These are phyloP conservation scores for Megamerina dolium DNA, from an alignment of 2,888 invertebrate genomes.

Conservation along the genomic window DNA sequence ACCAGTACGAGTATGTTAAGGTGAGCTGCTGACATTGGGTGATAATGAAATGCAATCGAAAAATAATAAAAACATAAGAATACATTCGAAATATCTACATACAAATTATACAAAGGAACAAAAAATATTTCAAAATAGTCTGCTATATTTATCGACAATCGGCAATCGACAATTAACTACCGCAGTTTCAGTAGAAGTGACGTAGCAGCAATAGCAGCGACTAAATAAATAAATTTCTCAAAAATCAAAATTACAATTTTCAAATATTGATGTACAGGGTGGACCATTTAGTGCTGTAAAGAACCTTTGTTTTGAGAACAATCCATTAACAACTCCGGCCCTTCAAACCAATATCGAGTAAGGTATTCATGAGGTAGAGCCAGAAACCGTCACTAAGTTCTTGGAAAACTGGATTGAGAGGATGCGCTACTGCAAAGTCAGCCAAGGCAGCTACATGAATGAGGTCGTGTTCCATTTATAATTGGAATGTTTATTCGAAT, in stretches of 20 bases:
- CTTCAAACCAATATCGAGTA: too few relatives aligned
- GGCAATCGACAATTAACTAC: constrained; percentile 12
- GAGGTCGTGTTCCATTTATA: too few relatives aligned
- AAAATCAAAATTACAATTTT: not conserved
- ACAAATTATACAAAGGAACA: not conserved
- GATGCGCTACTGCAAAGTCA: too few relatives aligned
- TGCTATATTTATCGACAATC: constrained; percentile 12
- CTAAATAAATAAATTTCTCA: not conserved
- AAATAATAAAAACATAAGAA: not conserved
- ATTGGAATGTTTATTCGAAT: too few relatives aligned
- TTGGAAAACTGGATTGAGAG: too few relatives aligned
- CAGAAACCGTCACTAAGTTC: too few relatives aligned
- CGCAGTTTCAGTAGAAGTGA: constrained; percentile 37
- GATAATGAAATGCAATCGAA: not conserved
- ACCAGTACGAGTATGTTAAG: not conserved
- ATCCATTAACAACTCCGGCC: too few relatives aligned
- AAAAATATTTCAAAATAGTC: too few relatives aligned
- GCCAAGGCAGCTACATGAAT: too few relatives aligned
- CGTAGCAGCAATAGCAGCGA: constrained; percentile 33
- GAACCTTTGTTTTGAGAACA: too few relatives aligned
- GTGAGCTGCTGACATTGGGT: not conserved
- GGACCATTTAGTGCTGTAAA: not conserved
- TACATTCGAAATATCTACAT: not conserved
- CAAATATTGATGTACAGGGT: not conserved
- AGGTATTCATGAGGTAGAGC: too few relatives aligned